These are phyloP conservation scores for Peromyscus attwateri DNA, from an alignment of 2,797 vertebrate species.

Conservation along the genomic window DNA sequence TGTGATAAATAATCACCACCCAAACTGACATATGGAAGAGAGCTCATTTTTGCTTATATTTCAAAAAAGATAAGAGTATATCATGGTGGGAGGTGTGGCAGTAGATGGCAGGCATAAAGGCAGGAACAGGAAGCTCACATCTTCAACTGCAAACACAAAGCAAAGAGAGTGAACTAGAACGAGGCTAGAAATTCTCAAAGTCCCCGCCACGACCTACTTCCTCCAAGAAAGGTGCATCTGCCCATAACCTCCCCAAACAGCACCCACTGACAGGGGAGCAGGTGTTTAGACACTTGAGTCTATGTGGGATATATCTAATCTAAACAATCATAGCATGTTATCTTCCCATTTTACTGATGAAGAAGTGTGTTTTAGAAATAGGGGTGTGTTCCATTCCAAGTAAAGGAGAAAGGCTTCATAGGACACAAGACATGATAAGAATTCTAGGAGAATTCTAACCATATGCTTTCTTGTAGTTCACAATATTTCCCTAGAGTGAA, in stretches of 20 bases:
- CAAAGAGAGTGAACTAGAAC: not conserved
- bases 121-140: not conserved
- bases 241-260: not conserved
- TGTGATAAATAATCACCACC: not conserved
- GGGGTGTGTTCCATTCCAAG: not conserved
- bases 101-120: not conserved
- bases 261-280: not conserved
- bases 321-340: not conserved
- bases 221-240: not conserved
- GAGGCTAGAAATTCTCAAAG: not conserved
- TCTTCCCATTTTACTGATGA: not conserved
- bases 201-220: not conserved
- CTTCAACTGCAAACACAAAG: not conserved
- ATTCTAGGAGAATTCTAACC: not conserved
- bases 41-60: not conserved
- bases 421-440: not conserved
- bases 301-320: not conserved
- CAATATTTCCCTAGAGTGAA: not conserved
- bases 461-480: not conserved
- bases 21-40: not conserved
- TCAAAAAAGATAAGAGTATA: not conserved
- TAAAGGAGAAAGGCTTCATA: not conserved
- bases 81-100: not conserved
- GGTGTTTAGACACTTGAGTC: not conserved
- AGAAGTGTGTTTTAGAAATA: not conserved